A percentile compares a stretch with the other conserved stretches of the same genome.
Evolutionary conservation across 2,797 vertebrate species (phyloP).

Genomic region (Fratercula arctica): DNA sequence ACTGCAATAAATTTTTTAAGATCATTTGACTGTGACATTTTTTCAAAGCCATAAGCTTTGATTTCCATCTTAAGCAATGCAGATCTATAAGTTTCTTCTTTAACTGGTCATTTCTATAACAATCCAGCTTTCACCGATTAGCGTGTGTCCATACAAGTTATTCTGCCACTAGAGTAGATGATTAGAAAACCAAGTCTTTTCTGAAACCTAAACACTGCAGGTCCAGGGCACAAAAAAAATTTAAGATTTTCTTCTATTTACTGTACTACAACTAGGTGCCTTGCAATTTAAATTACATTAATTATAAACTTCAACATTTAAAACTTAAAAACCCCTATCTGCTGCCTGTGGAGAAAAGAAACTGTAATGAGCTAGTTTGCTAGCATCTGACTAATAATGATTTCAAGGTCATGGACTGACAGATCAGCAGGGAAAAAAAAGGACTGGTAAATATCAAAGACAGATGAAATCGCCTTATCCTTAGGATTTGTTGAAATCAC

Average conservation of each 20-base stretch:
- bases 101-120: not conserved
- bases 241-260: slow-evolving; percentile 22
- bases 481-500: slow-evolving; percentile 46
- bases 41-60: not conserved
- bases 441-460: slow-evolving; percentile 51
- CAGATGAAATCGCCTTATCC: slow-evolving; percentile 17
- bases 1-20: not conserved
- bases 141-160: not conserved
- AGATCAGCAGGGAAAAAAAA: not conserved
- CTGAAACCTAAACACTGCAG: not conserved
- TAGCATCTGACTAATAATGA: slow-evolving; percentile 41
- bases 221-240: not conserved
- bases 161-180: not conserved
- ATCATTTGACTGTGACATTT: not conserved
- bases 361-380: slow-evolving; percentile 25
- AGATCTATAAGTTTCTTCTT: not conserved
- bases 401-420: slow-evolving; percentile 53
- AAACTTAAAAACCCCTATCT: slow-evolving; percentile 27
- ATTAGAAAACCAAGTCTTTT: not conserved
- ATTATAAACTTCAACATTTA: slow-evolving; percentile 27
- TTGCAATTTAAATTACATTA: slow-evolving; percentile 44
- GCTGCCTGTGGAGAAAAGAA: slow-evolving; percentile 20
- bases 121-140: not conserved
- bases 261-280: not conserved
- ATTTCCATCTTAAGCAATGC: not conserved